These are phyloP conservation scores for Pseudorectes ferrugineus DNA, from an alignment of 2,113 vertebrate genomes.

Conservation along the genomic window DNA sequence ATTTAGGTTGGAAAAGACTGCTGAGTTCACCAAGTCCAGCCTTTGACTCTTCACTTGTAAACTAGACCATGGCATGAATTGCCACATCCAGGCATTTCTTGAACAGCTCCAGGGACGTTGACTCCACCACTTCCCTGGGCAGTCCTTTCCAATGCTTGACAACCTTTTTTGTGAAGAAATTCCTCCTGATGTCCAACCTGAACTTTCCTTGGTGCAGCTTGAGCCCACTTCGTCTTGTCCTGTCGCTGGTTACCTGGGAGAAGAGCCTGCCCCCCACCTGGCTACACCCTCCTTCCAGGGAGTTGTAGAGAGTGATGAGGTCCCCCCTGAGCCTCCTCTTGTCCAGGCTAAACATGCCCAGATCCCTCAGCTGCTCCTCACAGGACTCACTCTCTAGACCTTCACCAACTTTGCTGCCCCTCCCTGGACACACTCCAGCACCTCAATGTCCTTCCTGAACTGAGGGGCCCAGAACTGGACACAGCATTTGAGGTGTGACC, in stretches of 20 bases:
- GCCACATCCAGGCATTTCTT: neutral
- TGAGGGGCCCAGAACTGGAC: neutral
- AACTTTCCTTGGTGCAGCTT: neutral
- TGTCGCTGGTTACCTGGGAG: neutral
- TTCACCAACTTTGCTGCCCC: neutral
- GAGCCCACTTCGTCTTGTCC: neutral
- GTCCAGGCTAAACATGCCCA: neutral
- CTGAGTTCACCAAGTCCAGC: neutral
- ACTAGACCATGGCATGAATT: neutral
- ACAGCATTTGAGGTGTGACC: neutral
- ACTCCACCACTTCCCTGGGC: neutral
- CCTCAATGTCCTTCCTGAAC: neutral
- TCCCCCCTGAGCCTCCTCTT: neutral
- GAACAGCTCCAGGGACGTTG: neutral
- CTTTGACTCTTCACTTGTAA: neutral
- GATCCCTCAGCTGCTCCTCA: neutral
- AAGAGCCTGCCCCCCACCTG: accelerated
- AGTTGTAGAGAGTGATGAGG: accelerated
- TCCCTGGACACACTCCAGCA: neutral
- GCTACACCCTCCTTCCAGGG: neutral
- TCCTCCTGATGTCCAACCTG: neutral
- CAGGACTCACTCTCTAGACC: accelerated
- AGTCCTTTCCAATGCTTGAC: neutral
- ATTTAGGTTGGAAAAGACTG: neutral
- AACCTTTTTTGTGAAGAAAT: neutral